phyloP scores from a whole-genome alignment of 2,888 invertebrate genomes.

The Volucella inflata region DNA sequence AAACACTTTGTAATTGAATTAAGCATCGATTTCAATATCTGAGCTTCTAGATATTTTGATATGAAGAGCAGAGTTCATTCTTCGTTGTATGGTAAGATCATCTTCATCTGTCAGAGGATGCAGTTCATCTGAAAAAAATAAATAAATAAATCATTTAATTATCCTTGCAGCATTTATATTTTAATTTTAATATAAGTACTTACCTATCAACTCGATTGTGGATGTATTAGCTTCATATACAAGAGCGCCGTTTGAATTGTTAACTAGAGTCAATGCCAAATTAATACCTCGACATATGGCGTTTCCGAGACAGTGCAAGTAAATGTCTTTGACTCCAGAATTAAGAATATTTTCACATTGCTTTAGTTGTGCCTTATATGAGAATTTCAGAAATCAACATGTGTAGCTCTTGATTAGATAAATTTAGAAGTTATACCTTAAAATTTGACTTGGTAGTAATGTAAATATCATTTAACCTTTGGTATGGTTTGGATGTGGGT shows the following conservation, averaged over 20 bases:
- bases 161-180: too few species aligned
- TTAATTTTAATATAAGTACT: background rate
- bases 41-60: constrained; percentile 88
- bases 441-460: constrained; percentile 92
- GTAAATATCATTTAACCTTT: constrained; percentile 90
- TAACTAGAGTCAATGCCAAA: constrained; percentile 91
- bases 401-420: background rate
- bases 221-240: constrained; percentile 92
- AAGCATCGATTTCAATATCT: constrained; percentile 55
- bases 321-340: constrained; percentile 88
- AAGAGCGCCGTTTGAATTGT: constrained; percentile 88
- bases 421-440: constrained; percentile 85
- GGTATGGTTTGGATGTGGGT: constrained; percentile 60
- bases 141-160: constrained; percentile 5
- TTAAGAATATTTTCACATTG: constrained; percentile 91
- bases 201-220: constrained; percentile 93
- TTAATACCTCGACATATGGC: constrained; percentile 94
- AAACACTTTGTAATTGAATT: constrained; percentile 5
- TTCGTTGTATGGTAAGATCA: constrained; percentile 88
- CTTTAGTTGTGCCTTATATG: constrained; percentile 88
- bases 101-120: constrained; percentile 91
- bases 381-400: constrained; percentile 59
- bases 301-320: constrained; percentile 94
- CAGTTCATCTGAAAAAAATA: constrained; percentile 89
- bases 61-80: constrained; percentile 93